Evolutionary conservation across 2,113 vertebrate species (phyloP), one percentile per base, ranked within the genome.

Genomic region (Psettodes erumei): DNA sequence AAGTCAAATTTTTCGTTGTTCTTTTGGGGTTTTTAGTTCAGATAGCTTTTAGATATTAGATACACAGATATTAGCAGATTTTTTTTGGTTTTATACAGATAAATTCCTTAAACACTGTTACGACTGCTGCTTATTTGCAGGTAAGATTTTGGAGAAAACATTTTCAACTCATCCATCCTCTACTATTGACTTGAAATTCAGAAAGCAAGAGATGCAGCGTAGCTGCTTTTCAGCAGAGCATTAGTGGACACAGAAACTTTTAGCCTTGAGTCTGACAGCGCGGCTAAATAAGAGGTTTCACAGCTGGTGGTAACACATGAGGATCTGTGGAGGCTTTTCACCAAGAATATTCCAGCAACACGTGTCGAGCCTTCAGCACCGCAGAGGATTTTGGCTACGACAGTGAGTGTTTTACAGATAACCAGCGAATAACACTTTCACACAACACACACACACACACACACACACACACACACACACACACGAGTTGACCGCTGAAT

Each of bases 261-360:
- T 8, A 64, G 73, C 66, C 68, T 15, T 15, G 43, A 69, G 61
- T 54, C 16, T 70, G 68, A 56, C 37, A 61, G 55, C 38, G 75
- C 6, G 1, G 8, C 42, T 77, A 71, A 75, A 80, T 21, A 23
- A n/a, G 76, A 70, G 53, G 56, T 79, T 61, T 86, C 82, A 73
- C 64, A 64, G 5, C 73, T 21, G 28, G 50, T 25, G 42, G 59
- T 21, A 70, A 71, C 75, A 71, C 65, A 78, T 13, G 13, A 73
- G 75, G 51, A 48, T 76, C 60, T 58, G 75, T 23, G 45, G 78
- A 54, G 59, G 43, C 68, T 83, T 76, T 77, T 67, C 69, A 25
- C 33, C 51, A 77, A 81, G 83, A 86, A 88, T 89, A 85, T 86
- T 90, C 80, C 79, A 85, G 77, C 59, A 72, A 89, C 59, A 82